Conservation (phyloP, 2,888 invertebrate genomes). For the Hyposoter dolosus region DNA sequence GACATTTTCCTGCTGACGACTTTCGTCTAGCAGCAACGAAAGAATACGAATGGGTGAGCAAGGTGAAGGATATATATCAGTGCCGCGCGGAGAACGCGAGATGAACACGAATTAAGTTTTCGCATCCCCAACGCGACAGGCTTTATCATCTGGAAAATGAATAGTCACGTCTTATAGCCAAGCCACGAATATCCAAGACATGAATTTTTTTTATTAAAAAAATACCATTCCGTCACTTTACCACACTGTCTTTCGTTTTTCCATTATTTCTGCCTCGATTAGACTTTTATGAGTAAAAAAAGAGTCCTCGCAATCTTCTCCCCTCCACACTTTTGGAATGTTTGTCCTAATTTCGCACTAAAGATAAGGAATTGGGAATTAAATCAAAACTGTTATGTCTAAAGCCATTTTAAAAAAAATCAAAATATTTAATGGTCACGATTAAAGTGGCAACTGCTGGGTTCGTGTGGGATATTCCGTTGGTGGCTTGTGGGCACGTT, state of each 20-base stretch:
- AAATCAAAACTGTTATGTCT: neutral
- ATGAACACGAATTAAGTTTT: constrained; percentile 69
- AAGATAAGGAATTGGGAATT: neutral
- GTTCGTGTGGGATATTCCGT: constrained; percentile 28
- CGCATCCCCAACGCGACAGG: constrained; percentile 28
- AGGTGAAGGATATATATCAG: constrained; percentile 57
- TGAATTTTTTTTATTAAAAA: neutral
- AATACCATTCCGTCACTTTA: neutral
- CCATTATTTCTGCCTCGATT: neutral
- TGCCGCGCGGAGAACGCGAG: constrained; percentile 64
- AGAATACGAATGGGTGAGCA: constrained; percentile 61
- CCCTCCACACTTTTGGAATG: neutral
- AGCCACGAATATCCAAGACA: neutral
- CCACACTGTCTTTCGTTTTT: neutral
- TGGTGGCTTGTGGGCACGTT: constrained; percentile 12
- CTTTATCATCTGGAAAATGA: constrained; percentile 44
- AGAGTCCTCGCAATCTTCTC: neutral
- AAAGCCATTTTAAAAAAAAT: neutral
- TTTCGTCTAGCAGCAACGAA: constrained; percentile 40
- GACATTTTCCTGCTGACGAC: constrained; percentile 46
- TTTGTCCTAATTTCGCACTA: neutral
- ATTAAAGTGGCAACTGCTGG: constrained; percentile 23
- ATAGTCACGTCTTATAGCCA: neutral
- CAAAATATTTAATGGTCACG: constrained; percentile 12
- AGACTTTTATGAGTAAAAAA: neutral